Evolutionary conservation across 2,888 invertebrate genomes (phyloP), one percentile per base, ranked within the genome.

Genomic region (Nomada hirtipes): DNA sequence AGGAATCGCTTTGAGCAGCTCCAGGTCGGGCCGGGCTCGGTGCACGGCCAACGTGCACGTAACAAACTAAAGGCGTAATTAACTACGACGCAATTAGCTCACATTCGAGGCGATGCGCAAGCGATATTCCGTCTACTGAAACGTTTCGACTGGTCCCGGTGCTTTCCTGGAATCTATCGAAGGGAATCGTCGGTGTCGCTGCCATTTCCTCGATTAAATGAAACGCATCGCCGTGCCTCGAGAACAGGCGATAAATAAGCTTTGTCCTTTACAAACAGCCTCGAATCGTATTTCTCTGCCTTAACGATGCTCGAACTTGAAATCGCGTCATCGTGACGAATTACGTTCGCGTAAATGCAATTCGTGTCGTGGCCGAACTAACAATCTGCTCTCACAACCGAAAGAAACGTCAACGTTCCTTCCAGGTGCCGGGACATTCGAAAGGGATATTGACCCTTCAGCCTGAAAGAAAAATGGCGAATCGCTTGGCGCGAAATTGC

Each of bases 1-100:
- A 84, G 67, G 60, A 63, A 61, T 42, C 61, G 70, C 76, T 79
- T 70, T 55, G 79, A 72, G 60, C 71, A 26, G 44, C 29, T 63
- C 52, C 50, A 64, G 50, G 23, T 13, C 57, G 68, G 75, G 23
- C 72, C n/a, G 23, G 67, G 52, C 53, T 67, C 73, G 70, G 53
- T 67, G 84, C 84, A 61, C 80, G 70, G 80, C 74, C 74, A 84
- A 81, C 71, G 67, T 57, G 65, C 47, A 53, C 79, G 67, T 85
- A 76, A 76, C 59, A 57, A 71, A 74, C 52, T 64, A 60, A 67
- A 84, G 70, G 70, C 70, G 52, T 86, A 83, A 86, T 86, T 86
- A 86, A 86, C 83, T 70, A 50, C 78, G 80, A 83, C 78, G 78
- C 72, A 83, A 86, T 86, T 86, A 86, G 68, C 78, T 64, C 83